Conservation (phyloP, 92 coral and sea anemone genomes). For the Zoanthus sansibaricus region DNA sequence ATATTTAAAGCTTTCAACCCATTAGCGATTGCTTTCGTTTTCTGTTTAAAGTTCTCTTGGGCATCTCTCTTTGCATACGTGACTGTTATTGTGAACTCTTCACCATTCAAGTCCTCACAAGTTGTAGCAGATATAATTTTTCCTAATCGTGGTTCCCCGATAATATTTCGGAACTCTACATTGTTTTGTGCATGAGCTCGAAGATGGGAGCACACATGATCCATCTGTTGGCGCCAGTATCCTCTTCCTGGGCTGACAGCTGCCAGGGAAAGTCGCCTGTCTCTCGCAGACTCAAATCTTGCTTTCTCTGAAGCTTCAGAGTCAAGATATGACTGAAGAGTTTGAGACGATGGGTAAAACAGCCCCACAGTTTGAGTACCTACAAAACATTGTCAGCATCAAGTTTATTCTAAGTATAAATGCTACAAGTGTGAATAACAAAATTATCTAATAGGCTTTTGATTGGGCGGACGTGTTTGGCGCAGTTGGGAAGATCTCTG, state of each 20-base stretch:
- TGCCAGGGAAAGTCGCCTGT: constrained; percentile 84
- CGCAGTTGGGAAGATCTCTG: too few relatives aligned
- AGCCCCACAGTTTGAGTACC: constrained; percentile 96
- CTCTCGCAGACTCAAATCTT: constrained; percentile 84
- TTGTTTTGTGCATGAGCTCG: constrained; percentile 96
- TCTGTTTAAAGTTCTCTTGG: constrained; percentile 80
- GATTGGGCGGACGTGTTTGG: too few relatives aligned
- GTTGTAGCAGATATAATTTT: constrained; percentile 90
- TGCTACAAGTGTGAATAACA: too few relatives aligned
- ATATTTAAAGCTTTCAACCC: constrained; percentile 70
- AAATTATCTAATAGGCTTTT: too few relatives aligned
- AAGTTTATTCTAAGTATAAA: too few relatives aligned
- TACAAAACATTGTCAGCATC: constrained; percentile 6
- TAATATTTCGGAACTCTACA: constrained; percentile 90
- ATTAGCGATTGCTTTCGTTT: constrained; percentile 73
- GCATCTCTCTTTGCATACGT: constrained; percentile 89
- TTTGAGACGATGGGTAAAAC: constrained; percentile 89
- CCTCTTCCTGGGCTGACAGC: constrained; percentile 99
- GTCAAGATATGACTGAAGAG: constrained; percentile 81
- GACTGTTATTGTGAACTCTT: constrained; percentile 88
- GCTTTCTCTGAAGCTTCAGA: constrained; percentile 77
- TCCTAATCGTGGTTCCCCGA: constrained; percentile 97
- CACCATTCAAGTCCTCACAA: constrained; percentile 96
- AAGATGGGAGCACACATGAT: constrained; percentile 95
- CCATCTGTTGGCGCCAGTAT: constrained; percentile 99